A percentile compares a stretch with the other conserved stretches of the same genome.
These are phyloP conservation scores for Cataglyphis cursor DNA, from an alignment of 2,888 invertebrate genomes.

Conservation along the genomic window DNA sequence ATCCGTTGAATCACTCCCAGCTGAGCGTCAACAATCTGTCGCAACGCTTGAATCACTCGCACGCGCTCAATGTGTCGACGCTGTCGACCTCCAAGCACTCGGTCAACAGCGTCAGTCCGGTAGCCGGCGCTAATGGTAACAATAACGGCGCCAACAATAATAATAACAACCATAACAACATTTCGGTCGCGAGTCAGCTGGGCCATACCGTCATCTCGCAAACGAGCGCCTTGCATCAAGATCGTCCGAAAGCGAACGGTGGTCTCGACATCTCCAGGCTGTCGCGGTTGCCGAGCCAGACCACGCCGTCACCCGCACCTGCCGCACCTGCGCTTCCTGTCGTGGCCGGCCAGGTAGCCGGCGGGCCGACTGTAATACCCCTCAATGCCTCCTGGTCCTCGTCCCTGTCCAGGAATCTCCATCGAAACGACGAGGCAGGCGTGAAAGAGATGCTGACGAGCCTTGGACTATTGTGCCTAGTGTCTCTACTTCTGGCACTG, in stretches of 20 bases:
- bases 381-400: slow-evolving; percentile 78
- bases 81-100: slow-evolving; percentile 85
- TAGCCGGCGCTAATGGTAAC: slow-evolving; percentile 81
- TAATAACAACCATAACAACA: slow-evolving; percentile 70
- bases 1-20: slow-evolving; percentile 85
- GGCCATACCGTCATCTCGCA: slow-evolving; percentile 81
- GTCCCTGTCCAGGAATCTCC: slow-evolving; percentile 77
- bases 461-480: slow-evolving; percentile 94
- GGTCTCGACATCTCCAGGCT: slow-evolving; percentile 89
- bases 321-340: slow-evolving; percentile 80
- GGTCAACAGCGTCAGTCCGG: slow-evolving; percentile 85
- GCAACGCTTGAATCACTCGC: slow-evolving; percentile 83
- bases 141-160: slow-evolving; percentile 73
- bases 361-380: slow-evolving; percentile 68
- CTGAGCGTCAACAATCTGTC: slow-evolving; percentile 86
- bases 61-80: slow-evolving; percentile 83
- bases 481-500: slow-evolving; percentile 94
- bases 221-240: slow-evolving; percentile 75
- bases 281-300: slow-evolving; percentile 81
- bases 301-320: slow-evolving; percentile 83
- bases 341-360: slow-evolving; percentile 79
- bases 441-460: slow-evolving; percentile 94
- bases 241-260: slow-evolving; percentile 86
- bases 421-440: slow-evolving; percentile 88
- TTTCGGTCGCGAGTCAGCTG: slow-evolving; percentile 69